Base-by-base conservation (phyloP, 2,888 invertebrate species). In the Nephrotoma flavescens region DNA sequence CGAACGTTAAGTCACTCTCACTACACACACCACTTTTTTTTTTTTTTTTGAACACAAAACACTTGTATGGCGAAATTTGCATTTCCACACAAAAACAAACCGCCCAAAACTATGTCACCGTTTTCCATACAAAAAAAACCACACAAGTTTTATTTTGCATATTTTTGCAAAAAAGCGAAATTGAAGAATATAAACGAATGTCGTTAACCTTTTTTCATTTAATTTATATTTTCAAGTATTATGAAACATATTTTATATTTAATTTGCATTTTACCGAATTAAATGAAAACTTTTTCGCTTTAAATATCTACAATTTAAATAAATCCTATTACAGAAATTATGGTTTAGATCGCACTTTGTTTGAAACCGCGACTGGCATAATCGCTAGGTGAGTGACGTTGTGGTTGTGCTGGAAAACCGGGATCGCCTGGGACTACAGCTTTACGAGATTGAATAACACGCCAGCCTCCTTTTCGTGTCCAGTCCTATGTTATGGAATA, bases 341-440 rank as follows among this genome's bases (percentile, higher is more conserved):
- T 31, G 19, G 7, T 71, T 92, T 92, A 93, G 89, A 94, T 93
- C 0, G 92, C 90, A 42, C 95, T 93, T 0, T 94, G 90, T 88
- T 95, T 94, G 90, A 97, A 97, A 57, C 95, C 96, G 90, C 94
- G 93, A 88, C 93, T 92, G 86, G 94, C 94, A 92, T 96, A 97
- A 89, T 97, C 95, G 31, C 92, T 89, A 15, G 94, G 94, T 86
- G 92, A 90, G 11, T 90, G 90, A 86, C 93, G 93, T 1, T 94
- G 93, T 7, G 94, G 93, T 86, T 92, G 89, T 89, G 91, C 93
- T 0, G 96, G 96, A 90, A 93, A 97, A 0, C 92, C 94, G 87
- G 94, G 93, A 90, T 96, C 95, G 3, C 95, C 96, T 52, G 95
- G 95, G 87, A 94, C 91, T 19, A 94, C 92, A 87, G 93, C 92